Evolutionary conservation across 2,113 vertebrate species (phyloP), one percentile per base, ranked within the genome.

Genomic region (Panthera uncia): DNA sequence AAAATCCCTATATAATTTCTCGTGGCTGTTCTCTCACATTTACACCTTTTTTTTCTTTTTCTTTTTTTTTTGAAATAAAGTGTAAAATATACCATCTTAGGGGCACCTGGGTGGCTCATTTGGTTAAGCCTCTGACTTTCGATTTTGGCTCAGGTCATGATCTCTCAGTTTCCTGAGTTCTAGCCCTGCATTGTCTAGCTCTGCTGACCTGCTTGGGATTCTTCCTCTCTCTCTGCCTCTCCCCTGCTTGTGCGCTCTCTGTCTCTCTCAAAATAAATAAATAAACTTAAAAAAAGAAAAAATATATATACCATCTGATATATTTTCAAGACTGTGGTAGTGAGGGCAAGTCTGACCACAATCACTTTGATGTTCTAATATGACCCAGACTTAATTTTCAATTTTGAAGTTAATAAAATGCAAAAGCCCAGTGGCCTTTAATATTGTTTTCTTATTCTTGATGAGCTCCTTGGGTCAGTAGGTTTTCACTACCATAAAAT

Each of bases 381-480:
- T 73, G 88, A 87, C 57, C 1, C 84, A 82, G 78, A 85, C 19
- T 84, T 95, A 91, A 52, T 85, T 96, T 96, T 95, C 82, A 81
- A n/a, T 96, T 95, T 94, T 91, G 81, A 93, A 85, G 93, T 93
- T 97, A 93, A 96, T 92, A 96, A 93, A 95, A 94, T 93, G 57
- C 57, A 91, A 89, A 93, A 95, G 50, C 61, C 65, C 27, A 88
- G 78, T 87, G 76, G n/a, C 48, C 57, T 97, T 96, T 97, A 61
- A 66, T 84, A 83, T 41, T 97, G 15, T 94, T 94, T 65, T 93
- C 78, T 85, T 61, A 79, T 69, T 85, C 23, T 91, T 91, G 94
- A 86, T 48, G 79, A 83, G n/a, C 63, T 93, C 10, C 27, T 63
- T 78, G 76, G 69, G n/a, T 95, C 87, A 90, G 13, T 55, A 92